phyloP scores from a whole-genome alignment of 2,113 vertebrate genomes.

The Dipodomys stephensi region DNA sequence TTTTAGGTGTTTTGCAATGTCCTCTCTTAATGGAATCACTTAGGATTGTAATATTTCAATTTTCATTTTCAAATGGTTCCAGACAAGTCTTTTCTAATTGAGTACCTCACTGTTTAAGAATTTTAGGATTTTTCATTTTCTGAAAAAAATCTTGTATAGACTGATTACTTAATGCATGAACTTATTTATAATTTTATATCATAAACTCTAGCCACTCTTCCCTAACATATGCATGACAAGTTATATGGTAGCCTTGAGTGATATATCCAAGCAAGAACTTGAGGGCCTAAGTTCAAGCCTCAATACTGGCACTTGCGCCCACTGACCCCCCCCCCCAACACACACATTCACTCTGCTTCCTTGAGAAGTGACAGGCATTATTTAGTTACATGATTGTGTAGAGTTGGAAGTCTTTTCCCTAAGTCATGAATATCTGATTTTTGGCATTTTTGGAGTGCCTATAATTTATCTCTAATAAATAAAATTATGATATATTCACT shows the following conservation, averaged over 20 bases:
- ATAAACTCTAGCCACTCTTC: background rate
- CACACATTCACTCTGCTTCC: background rate
- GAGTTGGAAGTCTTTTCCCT: background rate
- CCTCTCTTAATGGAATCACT: background rate
- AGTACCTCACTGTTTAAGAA: background rate
- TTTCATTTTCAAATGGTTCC: slow-evolving; percentile 1
- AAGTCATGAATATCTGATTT: slow-evolving; percentile 18
- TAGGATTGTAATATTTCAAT: slow-evolving; percentile 44
- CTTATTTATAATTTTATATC: background rate
- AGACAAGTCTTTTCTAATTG: slow-evolving; percentile 29
- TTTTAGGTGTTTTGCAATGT: slow-evolving; percentile 20
- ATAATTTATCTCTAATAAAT: background rate
- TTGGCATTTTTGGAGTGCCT: slow-evolving; percentile 20
- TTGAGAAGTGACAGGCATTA: background rate
- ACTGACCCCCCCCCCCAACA: too few species aligned
- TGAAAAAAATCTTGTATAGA: slow-evolving; percentile 4
- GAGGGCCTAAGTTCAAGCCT: too few species aligned
- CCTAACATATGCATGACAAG: background rate
- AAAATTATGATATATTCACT: background rate
- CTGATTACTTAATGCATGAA: background rate
- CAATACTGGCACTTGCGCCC: too few species aligned
- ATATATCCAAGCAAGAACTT: too few species aligned
- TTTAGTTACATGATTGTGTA: background rate
- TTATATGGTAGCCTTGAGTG: background rate
- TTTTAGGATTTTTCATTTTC: background rate